Percentiles rank a stretch among this genome's conserved stretches.
phyloP scores from a whole-genome alignment of 2,888 invertebrate genomes.

The Cecidostiba fungosa region DNA sequence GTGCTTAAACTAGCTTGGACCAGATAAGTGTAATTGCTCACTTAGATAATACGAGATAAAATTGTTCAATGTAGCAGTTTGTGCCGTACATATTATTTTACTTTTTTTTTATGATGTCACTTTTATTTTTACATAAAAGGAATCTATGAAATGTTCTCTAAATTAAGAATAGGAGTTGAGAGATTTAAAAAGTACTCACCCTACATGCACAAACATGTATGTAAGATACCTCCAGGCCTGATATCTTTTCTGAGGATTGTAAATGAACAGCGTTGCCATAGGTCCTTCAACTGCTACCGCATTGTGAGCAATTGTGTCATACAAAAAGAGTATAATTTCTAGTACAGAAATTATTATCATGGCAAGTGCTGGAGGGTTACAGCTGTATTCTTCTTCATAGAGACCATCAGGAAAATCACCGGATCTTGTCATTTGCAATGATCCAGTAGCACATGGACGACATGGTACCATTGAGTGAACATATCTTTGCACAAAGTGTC shows the following conservation, averaged over 20 bases:
- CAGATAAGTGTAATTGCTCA: conserved; percentile 14
- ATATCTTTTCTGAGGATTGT: conserved; percentile 91
- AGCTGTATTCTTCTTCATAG: conserved; percentile 95
- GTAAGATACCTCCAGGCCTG: conserved; percentile 97
- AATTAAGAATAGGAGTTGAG: background rate
- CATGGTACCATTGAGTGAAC: conserved; percentile 83
- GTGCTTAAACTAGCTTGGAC: background rate
- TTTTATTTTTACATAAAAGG: background rate
- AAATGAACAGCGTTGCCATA: conserved; percentile 91
- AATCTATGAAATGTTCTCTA: background rate
- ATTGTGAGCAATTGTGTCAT: conserved; percentile 73
- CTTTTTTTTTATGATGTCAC: background rate
- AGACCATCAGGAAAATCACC: conserved; percentile 84
- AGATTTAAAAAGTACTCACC: conserved; percentile 82
- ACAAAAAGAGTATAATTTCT: conserved; percentile 88
- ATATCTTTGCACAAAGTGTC: conserved; percentile 84
- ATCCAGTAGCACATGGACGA: conserved; percentile 74
- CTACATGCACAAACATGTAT: conserved; percentile 98
- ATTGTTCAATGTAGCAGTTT: background rate
- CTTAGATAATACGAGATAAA: background rate
- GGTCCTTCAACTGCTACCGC: conserved; percentile 84
- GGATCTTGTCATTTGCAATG: conserved; percentile 77
- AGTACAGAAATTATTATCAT: conserved; percentile 94
- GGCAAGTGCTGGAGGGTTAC: conserved; percentile 95
- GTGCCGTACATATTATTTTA: background rate